Conservation (phyloP, 92 coral and sea anemone genomes). For the Plumapathes pennacea region DNA sequence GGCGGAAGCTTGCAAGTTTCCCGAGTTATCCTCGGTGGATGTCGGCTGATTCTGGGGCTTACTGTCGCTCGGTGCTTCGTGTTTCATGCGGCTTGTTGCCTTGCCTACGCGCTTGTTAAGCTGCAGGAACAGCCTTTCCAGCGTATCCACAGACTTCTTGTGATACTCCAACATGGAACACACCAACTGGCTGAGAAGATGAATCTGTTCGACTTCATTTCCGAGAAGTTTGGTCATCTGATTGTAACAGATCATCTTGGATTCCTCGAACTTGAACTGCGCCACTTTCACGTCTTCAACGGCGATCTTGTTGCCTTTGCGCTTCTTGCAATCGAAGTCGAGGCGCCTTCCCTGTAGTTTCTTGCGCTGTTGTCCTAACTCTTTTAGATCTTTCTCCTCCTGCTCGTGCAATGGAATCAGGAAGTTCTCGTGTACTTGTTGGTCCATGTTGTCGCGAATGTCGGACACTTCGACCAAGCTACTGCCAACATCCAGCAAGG, state of each 20-base stretch:
- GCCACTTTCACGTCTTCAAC: constrained; percentile 82
- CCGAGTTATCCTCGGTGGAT: constrained; percentile 23
- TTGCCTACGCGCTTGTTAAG: constrained; percentile 72
- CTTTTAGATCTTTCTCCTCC: constrained; percentile 70
- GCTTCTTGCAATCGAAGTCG: constrained; percentile 84
- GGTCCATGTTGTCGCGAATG: constrained; percentile 57
- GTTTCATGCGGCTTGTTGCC: constrained; percentile 43
- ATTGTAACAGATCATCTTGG: constrained; percentile 60
- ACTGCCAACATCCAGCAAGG: constrained; percentile 79
- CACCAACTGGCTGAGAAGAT: constrained; percentile 71
- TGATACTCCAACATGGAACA: constrained; percentile 76
- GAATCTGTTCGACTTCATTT: constrained; percentile 79
- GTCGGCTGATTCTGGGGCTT: constrained; percentile 23
- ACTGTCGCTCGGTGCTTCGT: constrained; percentile 21
- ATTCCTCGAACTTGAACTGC: constrained; percentile 79
- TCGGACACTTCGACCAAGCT: constrained; percentile 75
- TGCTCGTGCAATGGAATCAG: constrained; percentile 60
- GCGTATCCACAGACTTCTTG: constrained; percentile 80
- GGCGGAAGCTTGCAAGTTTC: constrained; percentile 68
- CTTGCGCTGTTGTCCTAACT: constrained; percentile 67
- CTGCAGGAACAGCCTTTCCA: constrained; percentile 59
- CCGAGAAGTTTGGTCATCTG: constrained; percentile 60
- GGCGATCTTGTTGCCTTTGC: constrained; percentile 68
- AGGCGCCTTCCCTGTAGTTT: constrained; percentile 79
- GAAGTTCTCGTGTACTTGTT: constrained; percentile 71